Percentiles rank a stretch among this genome's conserved stretches.
These are phyloP conservation scores for Galago senegalensis DNA, from an alignment of 2,797 vertebrate genomes.

Conservation along the genomic window DNA sequence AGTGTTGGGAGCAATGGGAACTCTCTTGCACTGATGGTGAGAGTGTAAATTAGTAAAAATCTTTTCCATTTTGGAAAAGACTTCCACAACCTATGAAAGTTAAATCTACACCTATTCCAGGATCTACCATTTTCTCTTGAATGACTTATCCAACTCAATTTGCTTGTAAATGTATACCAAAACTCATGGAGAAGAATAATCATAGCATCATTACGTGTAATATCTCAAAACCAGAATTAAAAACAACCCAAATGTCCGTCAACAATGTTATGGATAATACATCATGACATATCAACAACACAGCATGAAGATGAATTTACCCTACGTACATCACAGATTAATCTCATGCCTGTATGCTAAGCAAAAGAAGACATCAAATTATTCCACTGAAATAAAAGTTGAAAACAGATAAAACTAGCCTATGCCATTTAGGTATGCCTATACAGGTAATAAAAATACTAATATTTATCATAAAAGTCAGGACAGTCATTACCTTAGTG, in stretches of 20 bases:
- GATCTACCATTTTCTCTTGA: not conserved
- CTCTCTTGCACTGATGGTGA: not conserved
- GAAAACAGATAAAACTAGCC: not conserved
- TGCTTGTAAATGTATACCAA: not conserved
- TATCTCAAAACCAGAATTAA: not conserved
- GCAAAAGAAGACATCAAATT: not conserved
- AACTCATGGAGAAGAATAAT: not conserved
- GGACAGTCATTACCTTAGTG: not conserved
- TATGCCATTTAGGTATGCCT: not conserved
- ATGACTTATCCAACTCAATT: not conserved
- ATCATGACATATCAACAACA: not conserved
- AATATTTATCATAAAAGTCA: not conserved
- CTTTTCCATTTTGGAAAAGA: not conserved
- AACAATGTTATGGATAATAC: not conserved
- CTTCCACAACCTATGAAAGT: not conserved
- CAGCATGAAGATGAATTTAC: not conserved
- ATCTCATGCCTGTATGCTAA: not conserved
- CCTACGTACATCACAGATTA: not conserved
- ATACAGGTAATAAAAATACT: not conserved
- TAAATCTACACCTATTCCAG: not conserved
- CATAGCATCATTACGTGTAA: rapidly evolving
- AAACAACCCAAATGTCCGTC: not conserved
- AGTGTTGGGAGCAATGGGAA: not conserved
- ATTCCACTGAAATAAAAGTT: not conserved
- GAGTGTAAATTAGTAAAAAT: not conserved